phyloP scores from a whole-genome alignment of 1,140 invertebrate species.

The Oreohelix idahoensis region DNA sequence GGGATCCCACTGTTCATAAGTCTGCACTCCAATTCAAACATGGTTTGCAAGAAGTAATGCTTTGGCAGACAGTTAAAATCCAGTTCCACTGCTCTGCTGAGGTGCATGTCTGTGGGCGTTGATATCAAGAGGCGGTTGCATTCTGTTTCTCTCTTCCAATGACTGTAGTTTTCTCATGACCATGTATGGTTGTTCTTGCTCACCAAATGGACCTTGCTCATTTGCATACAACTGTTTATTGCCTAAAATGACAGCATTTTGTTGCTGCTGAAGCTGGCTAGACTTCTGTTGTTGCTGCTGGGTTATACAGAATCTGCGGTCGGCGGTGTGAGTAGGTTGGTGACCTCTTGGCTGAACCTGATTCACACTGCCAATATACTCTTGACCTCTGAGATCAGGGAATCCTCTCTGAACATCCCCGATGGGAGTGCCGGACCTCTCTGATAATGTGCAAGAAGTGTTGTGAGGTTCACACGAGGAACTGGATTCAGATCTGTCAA shows the following conservation, averaged over 20 bases:
- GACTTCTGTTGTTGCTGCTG: not conserved
- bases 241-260: not conserved
- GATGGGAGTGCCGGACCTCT: not conserved
- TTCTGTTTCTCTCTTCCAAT: not conserved
- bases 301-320: slow-evolving; percentile 14
- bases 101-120: not conserved
- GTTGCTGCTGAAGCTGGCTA: no score
- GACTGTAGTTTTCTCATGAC: not conserved
- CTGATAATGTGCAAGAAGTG: not conserved
- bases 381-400: not conserved
- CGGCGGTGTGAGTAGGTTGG: not conserved
- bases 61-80: no score
- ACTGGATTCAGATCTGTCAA: slow-evolving; percentile 1
- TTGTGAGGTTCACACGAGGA: slow-evolving; percentile 21
- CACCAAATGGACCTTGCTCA: not conserved
- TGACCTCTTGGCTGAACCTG: not conserved
- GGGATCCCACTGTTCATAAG: no score
- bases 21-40: no score
- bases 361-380: not conserved
- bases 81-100: not conserved
- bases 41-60: no score
- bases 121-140: not conserved
- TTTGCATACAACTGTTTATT: not conserved
- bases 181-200: not conserved
- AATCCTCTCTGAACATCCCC: not conserved